These are phyloP conservation scores for Chaenodraco wilsoni DNA, from an alignment of 2,797 vertebrate species.

Conservation along the genomic window DNA sequence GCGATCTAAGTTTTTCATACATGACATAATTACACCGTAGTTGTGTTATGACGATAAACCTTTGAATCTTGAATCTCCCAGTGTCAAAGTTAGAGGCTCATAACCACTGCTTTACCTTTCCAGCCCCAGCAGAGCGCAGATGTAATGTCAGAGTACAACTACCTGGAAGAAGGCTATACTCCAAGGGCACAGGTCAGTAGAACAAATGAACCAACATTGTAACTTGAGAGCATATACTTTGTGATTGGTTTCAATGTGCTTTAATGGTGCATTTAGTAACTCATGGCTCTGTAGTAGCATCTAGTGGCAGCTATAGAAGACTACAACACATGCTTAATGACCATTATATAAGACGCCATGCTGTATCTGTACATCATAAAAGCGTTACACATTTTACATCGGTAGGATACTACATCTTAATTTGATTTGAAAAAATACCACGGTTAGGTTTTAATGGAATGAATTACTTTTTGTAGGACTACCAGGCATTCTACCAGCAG, in stretches of 20 bases:
- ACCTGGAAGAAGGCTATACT: slow-evolving; percentile 91
- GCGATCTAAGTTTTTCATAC: too few species aligned
- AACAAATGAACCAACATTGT: background rate
- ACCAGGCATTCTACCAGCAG: slow-evolving; percentile 90
- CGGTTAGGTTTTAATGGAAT: background rate
- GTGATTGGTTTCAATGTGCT: background rate
- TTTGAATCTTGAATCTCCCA: background rate
- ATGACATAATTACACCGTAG: too few species aligned
- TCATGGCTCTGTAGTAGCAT: slow-evolving; percentile 8
- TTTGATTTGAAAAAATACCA: background rate
- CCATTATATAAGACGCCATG: background rate
- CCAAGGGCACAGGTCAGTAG: slow-evolving; percentile 89
- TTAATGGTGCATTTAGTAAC: background rate
- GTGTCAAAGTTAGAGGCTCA: background rate
- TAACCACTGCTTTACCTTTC: slow-evolving; percentile 10
- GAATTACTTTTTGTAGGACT: slow-evolving; percentile 79
- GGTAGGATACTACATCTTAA: background rate
- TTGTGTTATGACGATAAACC: too few species aligned
- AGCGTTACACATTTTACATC: background rate
- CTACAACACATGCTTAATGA: background rate
- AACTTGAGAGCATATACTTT: background rate
- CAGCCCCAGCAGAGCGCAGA: slow-evolving; percentile 90
- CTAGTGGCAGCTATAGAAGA: slow-evolving; percentile 19
- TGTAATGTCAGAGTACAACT: slow-evolving; percentile 91
- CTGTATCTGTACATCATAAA: background rate